phyloP scores from a whole-genome alignment of 2,888 invertebrate species.

The Trichopoda pennipes region DNA sequence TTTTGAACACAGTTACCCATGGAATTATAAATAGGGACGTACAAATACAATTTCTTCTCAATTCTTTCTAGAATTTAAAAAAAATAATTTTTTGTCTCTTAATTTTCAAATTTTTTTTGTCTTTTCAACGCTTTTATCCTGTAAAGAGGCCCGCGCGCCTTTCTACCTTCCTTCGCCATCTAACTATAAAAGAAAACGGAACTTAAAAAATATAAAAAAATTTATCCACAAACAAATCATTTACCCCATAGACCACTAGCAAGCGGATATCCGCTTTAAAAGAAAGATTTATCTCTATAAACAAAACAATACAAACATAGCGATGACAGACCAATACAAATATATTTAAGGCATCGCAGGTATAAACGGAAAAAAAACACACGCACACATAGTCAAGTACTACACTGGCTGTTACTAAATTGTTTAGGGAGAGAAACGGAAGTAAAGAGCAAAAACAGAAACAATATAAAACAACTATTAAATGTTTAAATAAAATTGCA shows the following conservation, averaged over 20 bases:
- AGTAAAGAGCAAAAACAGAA: constrained; percentile 4
- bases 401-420: constrained; percentile 18
- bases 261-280: constrained; percentile 65
- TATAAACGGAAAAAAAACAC: constrained; percentile 12
- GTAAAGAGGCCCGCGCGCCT: neutral
- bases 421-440: constrained; percentile 43
- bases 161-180: neutral
- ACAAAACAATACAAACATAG: constrained; percentile 24
- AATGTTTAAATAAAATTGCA: constrained; percentile 50
- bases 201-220: constrained; percentile 23
- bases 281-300: constrained; percentile 60
- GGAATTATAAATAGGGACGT: no score
- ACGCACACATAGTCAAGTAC: neutral
- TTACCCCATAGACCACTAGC: constrained; percentile 60
- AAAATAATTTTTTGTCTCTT: no score
- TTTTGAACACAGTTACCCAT: no score
- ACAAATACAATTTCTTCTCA: no score
- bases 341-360: constrained; percentile 22
- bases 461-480: constrained; percentile 45
- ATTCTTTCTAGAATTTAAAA: no score
- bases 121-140: constrained; percentile 11
- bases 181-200: neutral
- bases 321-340: constrained; percentile 20
- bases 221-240: constrained; percentile 53
- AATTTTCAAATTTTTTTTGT: no score